These are phyloP conservation scores for Silurus aristotelis DNA, from an alignment of 2,797 vertebrate species.

Conservation along the genomic window DNA sequence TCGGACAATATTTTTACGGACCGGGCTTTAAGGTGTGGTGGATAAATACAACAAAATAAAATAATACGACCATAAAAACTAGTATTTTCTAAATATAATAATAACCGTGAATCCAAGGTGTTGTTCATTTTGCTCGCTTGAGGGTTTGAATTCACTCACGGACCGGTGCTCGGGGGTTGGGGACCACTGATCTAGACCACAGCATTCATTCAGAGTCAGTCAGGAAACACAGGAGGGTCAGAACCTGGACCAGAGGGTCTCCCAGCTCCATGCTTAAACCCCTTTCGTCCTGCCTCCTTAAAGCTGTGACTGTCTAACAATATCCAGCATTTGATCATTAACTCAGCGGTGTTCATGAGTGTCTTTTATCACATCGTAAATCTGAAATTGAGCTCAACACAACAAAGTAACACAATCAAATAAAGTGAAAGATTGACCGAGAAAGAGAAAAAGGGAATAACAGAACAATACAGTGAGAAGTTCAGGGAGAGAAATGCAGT, in stretches of 20 bases:
- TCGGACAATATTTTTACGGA: too few species aligned
- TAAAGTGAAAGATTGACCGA: background rate
- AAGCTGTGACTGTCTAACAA: background rate
- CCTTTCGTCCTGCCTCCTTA: background rate
- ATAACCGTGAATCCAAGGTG: too few species aligned
- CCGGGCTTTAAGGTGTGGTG: too few species aligned
- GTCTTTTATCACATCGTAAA: too few species aligned
- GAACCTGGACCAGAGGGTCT: background rate
- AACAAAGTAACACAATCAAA: background rate
- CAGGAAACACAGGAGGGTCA: background rate
- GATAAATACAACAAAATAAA: too few species aligned
- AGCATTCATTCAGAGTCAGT: background rate
- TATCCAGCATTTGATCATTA: background rate
- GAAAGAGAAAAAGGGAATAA: background rate
- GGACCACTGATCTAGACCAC: background rate
- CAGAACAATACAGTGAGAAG: background rate
- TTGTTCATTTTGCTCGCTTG: too few species aligned
- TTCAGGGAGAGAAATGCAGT: background rate
- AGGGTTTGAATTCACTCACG: too few species aligned
- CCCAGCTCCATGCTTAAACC: background rate
- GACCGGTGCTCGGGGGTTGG: too few species aligned
- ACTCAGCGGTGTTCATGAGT: background rate
- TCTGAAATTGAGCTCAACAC: background rate
- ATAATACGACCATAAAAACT: too few species aligned
- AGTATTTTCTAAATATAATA: too few species aligned